These are phyloP conservation scores for Alloplasta piceator DNA, from an alignment of 2,888 invertebrate species.

Conservation along the genomic window DNA sequence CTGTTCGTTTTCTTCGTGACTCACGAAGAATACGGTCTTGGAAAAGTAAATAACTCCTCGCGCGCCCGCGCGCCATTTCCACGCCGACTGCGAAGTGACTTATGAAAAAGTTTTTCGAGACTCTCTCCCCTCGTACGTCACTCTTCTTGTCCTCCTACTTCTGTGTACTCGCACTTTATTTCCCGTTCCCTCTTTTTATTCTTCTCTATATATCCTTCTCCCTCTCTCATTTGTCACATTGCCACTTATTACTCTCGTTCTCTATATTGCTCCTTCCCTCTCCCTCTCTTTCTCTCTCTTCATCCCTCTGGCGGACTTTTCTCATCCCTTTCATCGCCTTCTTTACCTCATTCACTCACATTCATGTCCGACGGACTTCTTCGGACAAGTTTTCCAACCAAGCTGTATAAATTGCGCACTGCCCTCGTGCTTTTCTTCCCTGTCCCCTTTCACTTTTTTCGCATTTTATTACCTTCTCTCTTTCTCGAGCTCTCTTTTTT, in stretches of 20 bases:
- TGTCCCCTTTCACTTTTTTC: constrained; percentile 27
- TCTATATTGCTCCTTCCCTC: constrained; percentile 31
- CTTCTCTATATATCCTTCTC: constrained; percentile 68
- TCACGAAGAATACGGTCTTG: constrained; percentile 53
- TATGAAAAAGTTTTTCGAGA: constrained; percentile 58
- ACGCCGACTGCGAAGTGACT: constrained; percentile 61
- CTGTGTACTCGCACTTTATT: constrained; percentile 50
- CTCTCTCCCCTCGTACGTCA: constrained; percentile 46
- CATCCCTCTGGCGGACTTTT: constrained; percentile 27
- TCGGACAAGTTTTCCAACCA: constrained; percentile 59
- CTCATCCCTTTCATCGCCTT: constrained; percentile 45
- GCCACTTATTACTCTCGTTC: constrained; percentile 50
- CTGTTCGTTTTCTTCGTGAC: constrained; percentile 54
- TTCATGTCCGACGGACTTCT: constrained; percentile 46
- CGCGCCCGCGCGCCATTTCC: constrained; percentile 46
- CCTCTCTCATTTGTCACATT: constrained; percentile 48
- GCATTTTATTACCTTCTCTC: constrained; percentile 11
- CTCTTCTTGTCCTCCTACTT: constrained; percentile 41
- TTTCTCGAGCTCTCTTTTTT: neutral
- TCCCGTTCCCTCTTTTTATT: constrained; percentile 69
- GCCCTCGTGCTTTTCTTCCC: constrained; percentile 36
- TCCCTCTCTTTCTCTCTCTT: constrained; percentile 42
- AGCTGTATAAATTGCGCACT: constrained; percentile 53
- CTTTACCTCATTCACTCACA: constrained; percentile 13
- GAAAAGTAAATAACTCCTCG: constrained; percentile 56